Base-by-base conservation (phyloP, 1,140 invertebrate genomes). In the Hetaerina americana region DNA sequence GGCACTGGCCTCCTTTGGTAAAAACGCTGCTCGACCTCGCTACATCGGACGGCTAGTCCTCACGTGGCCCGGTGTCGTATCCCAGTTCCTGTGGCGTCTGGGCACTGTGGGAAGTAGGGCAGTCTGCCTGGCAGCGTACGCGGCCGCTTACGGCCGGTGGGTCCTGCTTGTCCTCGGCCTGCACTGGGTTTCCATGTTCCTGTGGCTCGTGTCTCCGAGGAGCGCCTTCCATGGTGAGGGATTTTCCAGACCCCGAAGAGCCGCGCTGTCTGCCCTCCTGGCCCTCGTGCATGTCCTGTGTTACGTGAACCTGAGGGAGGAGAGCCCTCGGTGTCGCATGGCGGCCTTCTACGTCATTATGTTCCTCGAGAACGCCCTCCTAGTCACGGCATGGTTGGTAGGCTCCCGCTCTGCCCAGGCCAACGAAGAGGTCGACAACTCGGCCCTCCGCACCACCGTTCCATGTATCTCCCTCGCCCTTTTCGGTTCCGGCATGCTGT, bases 271-370 rank as follows among this genome's bases (percentile, higher is more conserved):
- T 18, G 86, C 89, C 0, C 80, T 95, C 5, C 87, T 95, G 40
- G 92, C 93, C 0, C 92, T 91, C 77, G 88, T 95, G 25, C 95
- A 96, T 80, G 87, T 94, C 24, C 92, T 96, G 78, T 92, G 92
- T n/a, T 96, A 95, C 78, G 86, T 96, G 57, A 95, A 96, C 83
- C 82, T 96, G 66, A 90, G 94, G 73, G 89, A 92, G 75, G 86
- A 87, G 6, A 91, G 91, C 80, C 87, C 92, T 75, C 81, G 89
- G 67, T 88, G 90, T 76, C 92, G 92, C 81, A 92, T 93, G 88
- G 85, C 89, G 71, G 91, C 91, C 70, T 96, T 92, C 83, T 96
- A 96, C 81, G 85, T 90, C n/a, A 92, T 94, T 28, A 95, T 95
- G 92, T 89, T 93, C 78, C 82, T 95, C 66, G 94, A 96, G 82